A percentile compares a stretch with the other conserved stretches of the same genome.
Evolutionary conservation across 2,797 vertebrate species (phyloP).

Genomic region (Morelia viridis): DNA sequence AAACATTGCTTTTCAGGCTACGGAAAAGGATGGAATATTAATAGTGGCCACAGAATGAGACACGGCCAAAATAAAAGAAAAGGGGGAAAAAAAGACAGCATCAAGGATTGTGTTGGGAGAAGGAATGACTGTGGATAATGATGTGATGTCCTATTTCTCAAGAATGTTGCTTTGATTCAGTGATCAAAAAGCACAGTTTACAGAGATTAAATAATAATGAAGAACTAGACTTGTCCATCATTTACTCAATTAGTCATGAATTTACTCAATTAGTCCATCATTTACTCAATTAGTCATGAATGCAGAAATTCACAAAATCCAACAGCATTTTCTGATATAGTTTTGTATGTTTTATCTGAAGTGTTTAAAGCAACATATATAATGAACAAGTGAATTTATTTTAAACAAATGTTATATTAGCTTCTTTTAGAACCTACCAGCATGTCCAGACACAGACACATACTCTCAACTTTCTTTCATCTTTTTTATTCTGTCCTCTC

Average conservation of each 20-base stretch:
- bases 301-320: constrained; percentile 48
- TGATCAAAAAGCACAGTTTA: neutral
- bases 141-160: neutral
- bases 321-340: constrained; percentile 59
- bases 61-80: neutral
- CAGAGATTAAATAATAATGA: neutral
- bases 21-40: neutral
- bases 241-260: rapidly evolving
- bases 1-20: neutral
- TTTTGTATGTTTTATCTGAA: constrained; percentile 70
- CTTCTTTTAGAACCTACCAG: constrained; percentile 50
- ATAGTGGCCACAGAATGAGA: neutral
- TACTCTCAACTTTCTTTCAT: constrained; percentile 16
- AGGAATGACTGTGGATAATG: neutral
- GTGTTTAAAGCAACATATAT: constrained; percentile 77
- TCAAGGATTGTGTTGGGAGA: neutral
- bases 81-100: neutral
- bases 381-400: constrained; percentile 70
- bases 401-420: constrained; percentile 42
- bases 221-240: neutral
- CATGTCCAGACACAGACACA: constrained; percentile 22
- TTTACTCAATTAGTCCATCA: too few relatives aligned
- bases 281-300: neutral
- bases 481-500: neutral
- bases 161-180: neutral